These are phyloP conservation scores for Scalopus aquaticus DNA, from an alignment of 2,113 vertebrate genomes.

Conservation along the genomic window DNA sequence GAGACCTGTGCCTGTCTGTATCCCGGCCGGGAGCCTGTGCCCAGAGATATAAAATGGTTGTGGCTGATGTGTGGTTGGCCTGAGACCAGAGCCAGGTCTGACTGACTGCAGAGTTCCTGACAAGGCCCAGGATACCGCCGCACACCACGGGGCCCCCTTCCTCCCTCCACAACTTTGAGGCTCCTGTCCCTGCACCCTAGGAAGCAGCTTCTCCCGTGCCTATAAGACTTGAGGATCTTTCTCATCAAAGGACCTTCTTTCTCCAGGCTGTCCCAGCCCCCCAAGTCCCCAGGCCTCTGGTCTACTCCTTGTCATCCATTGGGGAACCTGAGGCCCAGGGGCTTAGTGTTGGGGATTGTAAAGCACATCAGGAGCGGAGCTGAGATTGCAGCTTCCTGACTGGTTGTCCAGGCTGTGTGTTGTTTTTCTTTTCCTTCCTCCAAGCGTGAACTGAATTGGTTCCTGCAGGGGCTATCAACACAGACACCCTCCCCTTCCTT, in stretches of 20 bases:
- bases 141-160: not conserved
- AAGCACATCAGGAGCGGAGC: not conserved
- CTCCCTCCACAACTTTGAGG: not conserved
- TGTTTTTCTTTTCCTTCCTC: not conserved
- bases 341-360: not conserved
- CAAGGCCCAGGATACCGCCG: not conserved
- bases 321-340: not conserved
- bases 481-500: not conserved
- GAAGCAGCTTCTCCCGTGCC: not conserved
- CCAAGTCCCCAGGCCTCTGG: not conserved
- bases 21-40: not conserved
- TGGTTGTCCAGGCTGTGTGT: not conserved
- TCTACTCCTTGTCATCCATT: not conserved
- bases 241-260: not conserved
- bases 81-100: not conserved
- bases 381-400: not conserved
- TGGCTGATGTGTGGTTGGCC: not conserved
- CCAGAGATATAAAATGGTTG: not conserved
- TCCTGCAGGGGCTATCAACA: not conserved
- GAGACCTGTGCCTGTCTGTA: rapidly evolving
- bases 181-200: not conserved
- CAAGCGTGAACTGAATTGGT: not conserved
- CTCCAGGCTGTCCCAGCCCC: not conserved
- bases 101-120: not conserved
- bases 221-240: not conserved